Conservation (phyloP, 2,888 invertebrate species). For the Steromphala cineraria region DNA sequence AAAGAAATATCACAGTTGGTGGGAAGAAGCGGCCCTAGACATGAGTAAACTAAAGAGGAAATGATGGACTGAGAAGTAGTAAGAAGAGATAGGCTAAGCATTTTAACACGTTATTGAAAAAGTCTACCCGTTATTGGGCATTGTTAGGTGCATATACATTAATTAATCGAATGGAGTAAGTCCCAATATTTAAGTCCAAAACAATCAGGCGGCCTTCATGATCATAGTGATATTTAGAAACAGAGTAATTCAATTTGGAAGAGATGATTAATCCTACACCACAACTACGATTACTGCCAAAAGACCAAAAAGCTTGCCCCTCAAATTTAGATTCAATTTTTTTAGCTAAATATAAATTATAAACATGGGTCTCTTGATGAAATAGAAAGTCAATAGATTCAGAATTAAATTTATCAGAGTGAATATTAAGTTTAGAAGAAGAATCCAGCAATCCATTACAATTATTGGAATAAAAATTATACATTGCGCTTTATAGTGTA, state of each 20-base stretch:
- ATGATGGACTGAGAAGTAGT: too few species aligned
- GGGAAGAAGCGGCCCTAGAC: neutral
- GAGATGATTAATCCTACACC: neutral
- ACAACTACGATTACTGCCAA: neutral
- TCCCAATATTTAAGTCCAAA: neutral
- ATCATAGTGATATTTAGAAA: slow-evolving; percentile 3
- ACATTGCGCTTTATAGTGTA: neutral
- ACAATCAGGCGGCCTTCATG: neutral
- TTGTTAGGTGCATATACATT: neutral
- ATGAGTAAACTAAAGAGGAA: neutral
- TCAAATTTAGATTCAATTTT: neutral
- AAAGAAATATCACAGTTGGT: neutral
- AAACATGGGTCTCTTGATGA: slow-evolving; percentile 19
- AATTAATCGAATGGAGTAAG: neutral
- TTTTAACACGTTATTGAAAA: neutral
- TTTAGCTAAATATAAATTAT: neutral
- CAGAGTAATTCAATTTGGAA: neutral
- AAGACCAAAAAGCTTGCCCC: neutral
- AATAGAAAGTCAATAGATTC: slow-evolving; percentile 25
- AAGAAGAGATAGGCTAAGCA: neutral
- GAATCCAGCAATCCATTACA: neutral
- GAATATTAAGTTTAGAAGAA: slow-evolving; percentile 18
- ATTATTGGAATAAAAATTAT: neutral
- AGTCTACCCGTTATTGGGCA: neutral
- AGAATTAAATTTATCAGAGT: slow-evolving; percentile 34